A percentile compares a stretch with the other conserved stretches of the same genome.
These are phyloP conservation scores for Andrena dorsata DNA, from an alignment of 2,888 invertebrate species.

Conservation along the genomic window DNA sequence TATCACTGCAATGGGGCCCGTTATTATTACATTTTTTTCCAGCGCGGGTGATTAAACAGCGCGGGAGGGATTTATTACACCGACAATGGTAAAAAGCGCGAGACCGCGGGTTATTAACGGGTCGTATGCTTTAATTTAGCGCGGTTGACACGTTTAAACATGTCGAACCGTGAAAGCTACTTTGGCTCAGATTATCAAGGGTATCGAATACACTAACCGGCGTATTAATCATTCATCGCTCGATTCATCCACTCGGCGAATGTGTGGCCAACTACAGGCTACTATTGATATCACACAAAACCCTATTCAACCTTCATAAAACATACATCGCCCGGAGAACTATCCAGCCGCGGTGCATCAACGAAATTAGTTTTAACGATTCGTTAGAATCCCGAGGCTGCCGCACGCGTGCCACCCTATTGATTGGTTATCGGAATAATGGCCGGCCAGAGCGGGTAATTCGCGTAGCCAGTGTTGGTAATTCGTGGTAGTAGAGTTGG, in stretches of 20 bases:
- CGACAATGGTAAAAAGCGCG: not conserved
- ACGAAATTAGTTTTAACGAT: conserved; percentile 69
- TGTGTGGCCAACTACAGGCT: conserved; percentile 32
- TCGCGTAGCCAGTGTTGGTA: conserved; percentile 44
- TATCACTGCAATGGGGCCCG: conserved; percentile 21
- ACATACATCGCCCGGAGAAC: conserved; percentile 11
- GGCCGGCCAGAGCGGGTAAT: conserved; percentile 51
- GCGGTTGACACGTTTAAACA: conserved; percentile 7
- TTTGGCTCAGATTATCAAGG: conserved; percentile 16
- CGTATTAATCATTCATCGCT: conserved; percentile 26
- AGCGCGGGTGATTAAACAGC: conserved; percentile 22
- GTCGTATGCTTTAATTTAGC: not conserved
- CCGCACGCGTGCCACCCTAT: conserved; percentile 37
- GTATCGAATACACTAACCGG: conserved; percentile 9
- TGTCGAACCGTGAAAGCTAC: not conserved
- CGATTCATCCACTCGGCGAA: conserved; percentile 28
- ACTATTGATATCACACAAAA: conserved; percentile 33
- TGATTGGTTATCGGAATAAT: conserved; percentile 71
- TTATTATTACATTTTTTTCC: conserved; percentile 42
- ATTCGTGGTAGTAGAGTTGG: conserved; percentile 51
- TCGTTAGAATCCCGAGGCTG: conserved; percentile 48
- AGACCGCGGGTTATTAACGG: not conserved
- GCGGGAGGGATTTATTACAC: conserved; percentile 26
- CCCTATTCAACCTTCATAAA: conserved; percentile 17
- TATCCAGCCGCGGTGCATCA: conserved; percentile 36